Evolutionary conservation across 53 echinoderm and acorn worm species (phyloP).

Genomic region (Mesocentrotus franciscanus): DNA sequence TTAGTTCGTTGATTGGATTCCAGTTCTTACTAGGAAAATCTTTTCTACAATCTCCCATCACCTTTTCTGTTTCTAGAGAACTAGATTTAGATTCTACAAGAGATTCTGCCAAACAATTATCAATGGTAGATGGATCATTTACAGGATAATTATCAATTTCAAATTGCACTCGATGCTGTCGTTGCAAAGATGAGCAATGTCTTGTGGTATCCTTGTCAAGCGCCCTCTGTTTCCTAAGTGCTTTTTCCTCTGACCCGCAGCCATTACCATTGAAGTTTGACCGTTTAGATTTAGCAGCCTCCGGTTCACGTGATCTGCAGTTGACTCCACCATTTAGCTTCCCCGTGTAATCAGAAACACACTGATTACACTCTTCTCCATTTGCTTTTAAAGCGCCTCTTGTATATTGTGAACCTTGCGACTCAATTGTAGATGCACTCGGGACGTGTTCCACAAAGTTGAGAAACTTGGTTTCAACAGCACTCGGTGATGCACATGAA

Average conservation of each 20-base stretch:
- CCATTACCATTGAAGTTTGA: background rate
- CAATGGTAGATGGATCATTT: background rate
- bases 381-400: background rate
- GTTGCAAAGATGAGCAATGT: constrained; percentile 8
- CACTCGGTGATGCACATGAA: constrained; percentile 2
- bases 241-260: background rate
- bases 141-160: background rate
- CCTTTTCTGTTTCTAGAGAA: background rate
- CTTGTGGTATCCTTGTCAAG: background rate
- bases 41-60: background rate
- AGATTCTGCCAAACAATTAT: background rate
- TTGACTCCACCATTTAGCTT: background rate
- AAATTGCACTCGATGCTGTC: background rate
- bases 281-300: background rate
- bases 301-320: background rate
- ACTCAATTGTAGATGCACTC: background rate
- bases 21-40: background rate
- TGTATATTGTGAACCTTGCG: background rate
- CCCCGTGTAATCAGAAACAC: background rate
- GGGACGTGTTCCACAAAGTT: constrained; percentile 14
- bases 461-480: background rate
- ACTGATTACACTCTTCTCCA: constrained; percentile 33
- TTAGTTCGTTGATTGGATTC: constrained; percentile 21
- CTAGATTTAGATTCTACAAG: background rate
- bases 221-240: constrained; percentile 35